Evolutionary conservation across 2,888 invertebrate genomes (phyloP).

Genomic region (Mystacides longicornis): DNA sequence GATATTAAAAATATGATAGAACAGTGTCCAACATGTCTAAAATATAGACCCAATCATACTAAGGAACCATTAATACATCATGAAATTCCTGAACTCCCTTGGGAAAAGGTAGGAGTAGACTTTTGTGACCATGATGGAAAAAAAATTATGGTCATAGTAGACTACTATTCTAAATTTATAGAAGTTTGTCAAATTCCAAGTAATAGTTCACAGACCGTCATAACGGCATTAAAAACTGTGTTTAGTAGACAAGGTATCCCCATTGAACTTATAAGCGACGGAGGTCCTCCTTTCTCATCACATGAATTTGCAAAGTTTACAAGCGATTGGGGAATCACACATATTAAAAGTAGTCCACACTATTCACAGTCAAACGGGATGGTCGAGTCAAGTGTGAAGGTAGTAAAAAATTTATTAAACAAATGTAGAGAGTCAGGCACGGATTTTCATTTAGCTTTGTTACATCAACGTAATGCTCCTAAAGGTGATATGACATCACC

Average conservation of each 20-base stretch:
- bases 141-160: background rate
- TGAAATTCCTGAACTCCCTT: conserved; percentile 23
- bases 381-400: conserved; percentile 25
- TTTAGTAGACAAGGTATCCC: background rate
- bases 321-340: background rate
- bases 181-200: background rate
- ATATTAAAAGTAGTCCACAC: conserved; percentile 10
- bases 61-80: conserved; percentile 22
- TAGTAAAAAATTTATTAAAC: conserved; percentile 22
- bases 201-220: background rate
- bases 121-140: too few species aligned
- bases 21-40: conserved; percentile 18
- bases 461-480: conserved; percentile 12
- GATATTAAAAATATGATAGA: conserved; percentile 27
- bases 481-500: conserved; percentile 11
- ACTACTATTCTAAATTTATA: conserved; percentile 5
- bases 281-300: background rate
- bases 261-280: background rate
- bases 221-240: background rate
- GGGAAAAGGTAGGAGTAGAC: conserved; percentile 26
- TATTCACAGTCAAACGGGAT: conserved; percentile 20
- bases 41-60: conserved; percentile 11
- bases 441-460: conserved; percentile 6
- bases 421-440: conserved; percentile 14
- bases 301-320: background rate